These are phyloP conservation scores for Ciona savignyi DNA, from an alignment of 23 tunicate genomes.

Conservation along the genomic window DNA sequence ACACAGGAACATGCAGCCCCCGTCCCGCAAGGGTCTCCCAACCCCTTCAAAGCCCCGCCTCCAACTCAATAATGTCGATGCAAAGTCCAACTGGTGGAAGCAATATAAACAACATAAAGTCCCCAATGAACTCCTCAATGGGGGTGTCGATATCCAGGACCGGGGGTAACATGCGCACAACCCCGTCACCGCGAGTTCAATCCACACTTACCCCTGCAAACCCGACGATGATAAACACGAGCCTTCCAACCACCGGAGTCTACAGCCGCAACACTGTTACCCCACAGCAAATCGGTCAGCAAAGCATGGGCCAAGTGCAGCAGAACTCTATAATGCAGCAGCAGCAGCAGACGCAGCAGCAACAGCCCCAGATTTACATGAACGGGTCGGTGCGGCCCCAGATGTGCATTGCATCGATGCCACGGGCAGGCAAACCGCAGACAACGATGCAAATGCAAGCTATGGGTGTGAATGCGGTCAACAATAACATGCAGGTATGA, in stretches of 20 bases:
- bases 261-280: slow-evolving; percentile 15
- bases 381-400: slow-evolving; percentile 10
- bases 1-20: slow-evolving; percentile 39
- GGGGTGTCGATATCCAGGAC: slow-evolving; percentile 38
- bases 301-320: neutral
- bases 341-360: neutral
- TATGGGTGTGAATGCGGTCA: neutral
- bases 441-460: slow-evolving; percentile 5
- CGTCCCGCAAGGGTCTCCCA: slow-evolving; percentile 41
- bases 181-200: slow-evolving; percentile 80
- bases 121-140: slow-evolving; percentile 47
- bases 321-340: neutral
- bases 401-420: neutral
- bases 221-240: slow-evolving; percentile 35
- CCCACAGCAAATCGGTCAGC: slow-evolving; percentile 25
- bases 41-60: slow-evolving; percentile 77
- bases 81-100: slow-evolving; percentile 78
- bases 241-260: slow-evolving; percentile 13
- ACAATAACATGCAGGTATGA: slow-evolving; percentile 20
- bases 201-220: slow-evolving; percentile 39
- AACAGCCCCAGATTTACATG: slow-evolving; percentile 1
- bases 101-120: slow-evolving; percentile 43
- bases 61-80: slow-evolving; percentile 42
- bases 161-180: slow-evolving; percentile 59
- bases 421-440: neutral